Percentiles rank a stretch among this genome's conserved stretches.
Evolutionary conservation across 2,888 invertebrate species (phyloP).

Genomic region (Trissolcus japonicus): DNA sequence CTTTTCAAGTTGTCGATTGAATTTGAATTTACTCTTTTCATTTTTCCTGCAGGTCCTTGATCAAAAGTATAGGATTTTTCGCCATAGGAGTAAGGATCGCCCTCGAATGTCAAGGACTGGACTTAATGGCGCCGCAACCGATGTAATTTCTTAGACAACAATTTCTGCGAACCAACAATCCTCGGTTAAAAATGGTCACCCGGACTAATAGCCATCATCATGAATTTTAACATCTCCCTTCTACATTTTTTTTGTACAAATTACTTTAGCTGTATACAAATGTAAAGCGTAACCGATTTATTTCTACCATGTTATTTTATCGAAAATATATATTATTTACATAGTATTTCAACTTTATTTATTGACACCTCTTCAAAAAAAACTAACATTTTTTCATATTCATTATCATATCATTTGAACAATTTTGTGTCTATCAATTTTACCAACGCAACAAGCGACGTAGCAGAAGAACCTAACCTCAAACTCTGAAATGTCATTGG

Average conservation of each 20-base stretch:
- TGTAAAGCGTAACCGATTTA: not conserved
- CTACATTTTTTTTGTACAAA: not conserved
- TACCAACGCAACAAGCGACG: constrained; percentile 4
- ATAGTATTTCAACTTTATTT: not conserved
- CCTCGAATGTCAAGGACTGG: constrained; percentile 85
- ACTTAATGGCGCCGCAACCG: constrained; percentile 81
- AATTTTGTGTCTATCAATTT: not conserved
- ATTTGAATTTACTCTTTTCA: not conserved
- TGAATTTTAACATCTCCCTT: too few relatives aligned
- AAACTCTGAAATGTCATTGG: constrained; percentile 8
- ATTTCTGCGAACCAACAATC: too few relatives aligned
- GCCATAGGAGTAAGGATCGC: constrained; percentile 87
- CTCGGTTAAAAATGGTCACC: too few relatives aligned
- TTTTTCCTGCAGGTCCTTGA: constrained; percentile 82
- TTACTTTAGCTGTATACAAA: not conserved
- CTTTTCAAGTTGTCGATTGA: too few relatives aligned
- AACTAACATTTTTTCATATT: not conserved
- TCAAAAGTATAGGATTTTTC: constrained; percentile 89
- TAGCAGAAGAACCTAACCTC: constrained; percentile 15
- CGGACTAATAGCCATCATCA: too few relatives aligned
- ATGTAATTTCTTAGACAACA: constrained; percentile 6
- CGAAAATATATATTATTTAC: constrained; percentile 19
- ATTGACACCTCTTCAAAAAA: not conserved
- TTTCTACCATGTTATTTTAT: not conserved
- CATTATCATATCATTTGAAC: not conserved